Percentiles rank a stretch among this genome's conserved stretches.
phyloP scores from a whole-genome alignment of 23 tunicate genomes.

The Clavelina lepadiformis region DNA sequence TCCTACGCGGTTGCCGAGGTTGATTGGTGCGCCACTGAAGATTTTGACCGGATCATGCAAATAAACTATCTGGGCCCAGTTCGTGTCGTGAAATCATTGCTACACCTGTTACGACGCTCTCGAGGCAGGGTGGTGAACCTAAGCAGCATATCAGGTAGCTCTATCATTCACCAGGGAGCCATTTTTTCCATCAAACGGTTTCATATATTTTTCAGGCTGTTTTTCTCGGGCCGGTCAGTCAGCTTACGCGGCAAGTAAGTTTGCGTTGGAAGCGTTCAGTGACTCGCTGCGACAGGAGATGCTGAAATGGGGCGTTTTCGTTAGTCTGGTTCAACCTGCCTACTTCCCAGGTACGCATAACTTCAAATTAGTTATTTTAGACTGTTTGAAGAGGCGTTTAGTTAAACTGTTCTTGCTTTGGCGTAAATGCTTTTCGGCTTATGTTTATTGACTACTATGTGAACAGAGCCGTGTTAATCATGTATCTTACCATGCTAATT shows the following conservation, averaged over 20 bases:
- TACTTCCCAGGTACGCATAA: constrained; percentile 88
- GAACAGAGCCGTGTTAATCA: too few relatives aligned
- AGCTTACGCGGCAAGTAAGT: constrained; percentile 79
- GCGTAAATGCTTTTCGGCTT: too few relatives aligned
- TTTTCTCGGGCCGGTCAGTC: constrained; percentile 81
- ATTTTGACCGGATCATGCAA: constrained; percentile 59
- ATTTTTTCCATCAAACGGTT: too few relatives aligned
- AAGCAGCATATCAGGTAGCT: constrained; percentile 90
- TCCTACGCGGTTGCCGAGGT: constrained; percentile 88
- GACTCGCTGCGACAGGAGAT: constrained; percentile 92
- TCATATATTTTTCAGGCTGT: constrained; percentile 70
- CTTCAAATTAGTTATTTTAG: too few relatives aligned
- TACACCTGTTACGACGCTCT: constrained; percentile 59
- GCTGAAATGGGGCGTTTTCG: constrained; percentile 95
- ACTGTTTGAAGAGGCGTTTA: too few relatives aligned
- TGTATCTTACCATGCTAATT: too few relatives aligned
- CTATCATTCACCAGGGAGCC: too few relatives aligned
- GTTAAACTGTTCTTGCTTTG: too few relatives aligned
- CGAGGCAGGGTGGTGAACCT: constrained; percentile 81
- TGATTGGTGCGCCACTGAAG: constrained; percentile 80
- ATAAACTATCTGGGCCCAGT: constrained; percentile 77
- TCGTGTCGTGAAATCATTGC: constrained; percentile 66
- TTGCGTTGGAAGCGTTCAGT: constrained; percentile 93
- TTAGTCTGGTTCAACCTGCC: constrained; percentile 73
- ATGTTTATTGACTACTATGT: too few relatives aligned